Base-by-base conservation (phyloP, 1,140 invertebrate genomes). In the Danaus plexippus region DNA sequence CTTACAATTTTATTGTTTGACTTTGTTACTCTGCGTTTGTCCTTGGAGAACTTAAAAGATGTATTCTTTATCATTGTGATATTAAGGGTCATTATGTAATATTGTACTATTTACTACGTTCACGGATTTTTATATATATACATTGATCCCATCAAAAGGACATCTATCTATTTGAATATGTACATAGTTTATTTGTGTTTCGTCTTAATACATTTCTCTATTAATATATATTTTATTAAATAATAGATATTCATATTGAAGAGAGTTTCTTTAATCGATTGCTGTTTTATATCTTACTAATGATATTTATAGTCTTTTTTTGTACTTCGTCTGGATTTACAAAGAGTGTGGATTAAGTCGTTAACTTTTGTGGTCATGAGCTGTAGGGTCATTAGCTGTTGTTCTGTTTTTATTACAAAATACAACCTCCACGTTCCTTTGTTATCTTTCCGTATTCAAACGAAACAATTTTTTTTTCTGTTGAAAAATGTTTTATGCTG, bases 1-100 rank as follows among this genome's bases (percentile, higher is more conserved):
- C 69, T 76, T 69, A 71, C 66, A 75, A 77, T 73, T 75, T 75
- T 67, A 73, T 76, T 73, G 65, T 75, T 73, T 75, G 67, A 64
- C 54, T 71, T 77, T 71, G 66, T 75, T 75, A 67, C 59, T 67
- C 55, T 57, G 64, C 61, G 69, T 69, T 67, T 73, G 68, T 10
- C 18, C 48, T 32, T 32, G 48, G 40, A 50, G 62, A 67, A 63
- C 58, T 73, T 67, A 32, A 32, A 32, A 32, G 22, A 32, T 32
- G 22, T 32, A 32, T 32, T 65, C 59, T 63, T 63, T 69, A 56
- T 69, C 54, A 47, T 47, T 52, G 59, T 52, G 45, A 54, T 62
- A 49, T 63, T 47, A 54, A 59, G 60, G 48, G 56, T 50, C 56
- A 53, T 65, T 65, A 61, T 48, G 47, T 51, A 59, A 51, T 56